phyloP scores from a whole-genome alignment of 2,113 vertebrate genomes.

The Esox niger region DNA sequence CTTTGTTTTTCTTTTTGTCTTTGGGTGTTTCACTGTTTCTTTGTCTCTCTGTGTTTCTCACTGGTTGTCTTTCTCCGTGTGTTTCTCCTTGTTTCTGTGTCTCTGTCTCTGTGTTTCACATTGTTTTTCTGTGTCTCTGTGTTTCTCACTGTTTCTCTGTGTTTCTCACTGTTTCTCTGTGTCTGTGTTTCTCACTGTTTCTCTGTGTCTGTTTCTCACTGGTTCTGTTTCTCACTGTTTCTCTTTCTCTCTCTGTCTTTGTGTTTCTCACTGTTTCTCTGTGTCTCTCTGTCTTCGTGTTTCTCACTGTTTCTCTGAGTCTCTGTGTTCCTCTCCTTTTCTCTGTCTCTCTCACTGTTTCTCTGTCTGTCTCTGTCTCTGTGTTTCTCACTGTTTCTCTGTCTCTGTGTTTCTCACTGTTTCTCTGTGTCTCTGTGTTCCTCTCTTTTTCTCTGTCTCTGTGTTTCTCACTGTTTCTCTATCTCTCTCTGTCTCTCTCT shows the following conservation, averaged over 20 bases:
- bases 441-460: not conserved
- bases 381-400: not conserved
- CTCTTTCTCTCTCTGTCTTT: constrained; percentile 3
- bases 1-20: constrained; percentile 34
- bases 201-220: not conserved
- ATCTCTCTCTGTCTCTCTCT: constrained; percentile 37
- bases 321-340: constrained; percentile 23
- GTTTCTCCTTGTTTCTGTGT: constrained; percentile 25
- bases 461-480: constrained; percentile 16
- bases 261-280: constrained; percentile 34
- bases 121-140: not conserved
- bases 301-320: constrained; percentile 52
- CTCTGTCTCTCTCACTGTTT: constrained; percentile 42
- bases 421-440: constrained; percentile 27
- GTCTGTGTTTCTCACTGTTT: not conserved
- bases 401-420: constrained; percentile 5
- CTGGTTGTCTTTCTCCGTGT: constrained; percentile 32
- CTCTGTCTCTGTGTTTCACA: constrained; percentile 5
- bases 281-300: constrained; percentile 23
- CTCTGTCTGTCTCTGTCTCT: constrained; percentile 35
- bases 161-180: not conserved
- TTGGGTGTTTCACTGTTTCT: constrained; percentile 9
- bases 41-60: constrained; percentile 35
- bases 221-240: constrained; percentile 33
- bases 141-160: not conserved